phyloP scores from a whole-genome alignment of 2,113 vertebrate species.

The Dasypus novemcinctus region DNA sequence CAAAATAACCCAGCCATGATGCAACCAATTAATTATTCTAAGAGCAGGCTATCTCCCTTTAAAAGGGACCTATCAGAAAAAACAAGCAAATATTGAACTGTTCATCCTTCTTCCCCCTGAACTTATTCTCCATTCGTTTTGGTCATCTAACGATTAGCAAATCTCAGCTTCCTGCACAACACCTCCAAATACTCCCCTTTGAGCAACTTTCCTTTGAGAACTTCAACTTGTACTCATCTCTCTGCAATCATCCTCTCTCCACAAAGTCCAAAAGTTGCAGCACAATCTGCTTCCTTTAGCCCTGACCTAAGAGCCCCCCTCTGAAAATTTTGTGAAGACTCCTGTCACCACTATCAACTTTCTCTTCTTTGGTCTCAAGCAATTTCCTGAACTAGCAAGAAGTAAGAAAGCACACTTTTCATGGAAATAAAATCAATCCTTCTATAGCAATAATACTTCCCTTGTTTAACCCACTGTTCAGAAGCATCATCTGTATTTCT shows the following conservation, averaged over 20 bases:
- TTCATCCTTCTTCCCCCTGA: neutral
- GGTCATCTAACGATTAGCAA: neutral
- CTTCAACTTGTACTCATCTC: neutral
- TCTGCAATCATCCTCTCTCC: neutral
- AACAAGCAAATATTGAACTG: neutral
- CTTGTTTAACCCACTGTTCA: neutral
- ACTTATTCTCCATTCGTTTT: neutral
- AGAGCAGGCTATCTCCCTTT: neutral
- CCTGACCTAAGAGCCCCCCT: neutral
- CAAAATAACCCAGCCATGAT: neutral
- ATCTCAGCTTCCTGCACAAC: neutral
- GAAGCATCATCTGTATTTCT: neutral
- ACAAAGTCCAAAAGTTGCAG: neutral
- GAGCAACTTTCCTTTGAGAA: neutral
- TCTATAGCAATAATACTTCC: neutral
- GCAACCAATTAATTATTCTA: neutral
- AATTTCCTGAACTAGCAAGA: neutral
- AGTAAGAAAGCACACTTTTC: neutral
- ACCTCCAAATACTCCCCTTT: neutral
- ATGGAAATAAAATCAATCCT: neutral
- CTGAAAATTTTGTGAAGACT: neutral
- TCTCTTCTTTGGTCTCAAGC: neutral
- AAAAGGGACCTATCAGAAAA: neutral
- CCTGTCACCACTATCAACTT: neutral
- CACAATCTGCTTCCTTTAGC: neutral